Base-by-base conservation (phyloP, 2,113 vertebrate species). In the Ploceus nigricollis region DNA sequence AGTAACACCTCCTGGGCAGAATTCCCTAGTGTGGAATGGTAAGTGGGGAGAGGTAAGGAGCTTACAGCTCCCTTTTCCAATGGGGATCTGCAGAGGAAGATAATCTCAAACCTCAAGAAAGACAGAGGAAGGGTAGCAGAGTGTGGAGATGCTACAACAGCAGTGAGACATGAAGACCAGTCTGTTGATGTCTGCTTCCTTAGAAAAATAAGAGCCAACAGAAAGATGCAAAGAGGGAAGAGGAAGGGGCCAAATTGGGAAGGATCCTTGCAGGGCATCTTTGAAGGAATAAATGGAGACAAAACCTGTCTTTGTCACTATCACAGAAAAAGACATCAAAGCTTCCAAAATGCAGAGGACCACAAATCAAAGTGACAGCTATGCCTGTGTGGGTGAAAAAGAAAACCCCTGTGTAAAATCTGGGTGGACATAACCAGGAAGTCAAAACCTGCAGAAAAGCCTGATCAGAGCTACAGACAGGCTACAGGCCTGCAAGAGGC, bases 11-110 rank as follows among this genome's bases (percentile, higher is more conserved):
- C 13, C 51, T 35, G 19, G 22, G 18, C 17, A 56, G n/a, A 68
- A 16, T 33, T 57, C 11, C 3, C 10, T 69, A 10, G 0, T 2
- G 9, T 13, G 5, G 12, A 79, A 9, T 0, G 1, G 0, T 13
- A 45, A 48, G 7, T 11, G 50, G 14, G 6, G 28, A 63, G 15
- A 1, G 1, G 0, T 9, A 68, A 47, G 13, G 27, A 60, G 27
- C 17, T 82, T 40, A 40, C 13, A 79, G 13, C 6, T 79, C 24
- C 11, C 13, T 15, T 68, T 69, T 77, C 45, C 47, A 39, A 2
- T 12, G 6, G 31, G 11, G 6, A 44, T 57, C 15, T 82, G 24
- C 30, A 82, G 57, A 79, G 13, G 22, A 9, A 13, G 13, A 21
- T 53, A 13, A 57, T 11, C 14, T 81, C 21, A 63, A 54, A 70